phyloP scores from a whole-genome alignment of 2,888 invertebrate species.

The Drosophila eohydei region DNA sequence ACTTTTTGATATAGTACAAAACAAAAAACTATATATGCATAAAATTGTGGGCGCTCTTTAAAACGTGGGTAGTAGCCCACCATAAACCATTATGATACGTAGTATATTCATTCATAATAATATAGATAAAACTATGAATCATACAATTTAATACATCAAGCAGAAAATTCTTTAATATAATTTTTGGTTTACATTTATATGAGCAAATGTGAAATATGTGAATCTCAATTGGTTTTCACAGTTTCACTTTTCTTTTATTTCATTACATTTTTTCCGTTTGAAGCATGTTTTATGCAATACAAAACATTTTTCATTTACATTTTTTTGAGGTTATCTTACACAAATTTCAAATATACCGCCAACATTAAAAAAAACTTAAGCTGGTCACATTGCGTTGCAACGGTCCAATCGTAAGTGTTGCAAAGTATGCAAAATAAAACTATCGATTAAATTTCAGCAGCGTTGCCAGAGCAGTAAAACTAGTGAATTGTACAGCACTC shows the following conservation, averaged over 20 bases:
- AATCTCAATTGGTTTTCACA: background rate
- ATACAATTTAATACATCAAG: conserved; percentile 7
- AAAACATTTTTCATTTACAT: background rate
- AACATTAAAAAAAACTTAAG: rapidly evolving
- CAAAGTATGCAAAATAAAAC: background rate
- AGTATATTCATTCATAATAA: conserved; percentile 39
- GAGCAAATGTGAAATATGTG: background rate
- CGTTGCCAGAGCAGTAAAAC: conserved; percentile 12
- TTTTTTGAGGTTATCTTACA: background rate
- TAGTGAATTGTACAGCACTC: conserved; percentile 27
- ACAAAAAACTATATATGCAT: conserved; percentile 5
- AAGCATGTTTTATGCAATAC: background rate
- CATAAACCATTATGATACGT: conserved; percentile 14
- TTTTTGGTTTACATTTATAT: background rate
- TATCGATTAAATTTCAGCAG: conserved; percentile 8
- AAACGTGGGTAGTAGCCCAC: conserved; percentile 32
- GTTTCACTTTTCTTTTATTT: background rate
- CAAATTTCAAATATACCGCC: background rate
- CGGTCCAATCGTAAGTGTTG: background rate
- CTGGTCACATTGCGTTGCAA: conserved; percentile 12
- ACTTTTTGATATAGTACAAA: conserved; percentile 15
- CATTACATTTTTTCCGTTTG: background rate
- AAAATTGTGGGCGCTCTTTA: conserved; percentile 33
- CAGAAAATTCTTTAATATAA: conserved; percentile 14
- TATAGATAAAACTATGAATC: conserved; percentile 39